Evolutionary conservation across 2,888 invertebrate species (phyloP), one percentile per base, ranked within the genome.

Genomic region (Nemurella pictetii): DNA sequence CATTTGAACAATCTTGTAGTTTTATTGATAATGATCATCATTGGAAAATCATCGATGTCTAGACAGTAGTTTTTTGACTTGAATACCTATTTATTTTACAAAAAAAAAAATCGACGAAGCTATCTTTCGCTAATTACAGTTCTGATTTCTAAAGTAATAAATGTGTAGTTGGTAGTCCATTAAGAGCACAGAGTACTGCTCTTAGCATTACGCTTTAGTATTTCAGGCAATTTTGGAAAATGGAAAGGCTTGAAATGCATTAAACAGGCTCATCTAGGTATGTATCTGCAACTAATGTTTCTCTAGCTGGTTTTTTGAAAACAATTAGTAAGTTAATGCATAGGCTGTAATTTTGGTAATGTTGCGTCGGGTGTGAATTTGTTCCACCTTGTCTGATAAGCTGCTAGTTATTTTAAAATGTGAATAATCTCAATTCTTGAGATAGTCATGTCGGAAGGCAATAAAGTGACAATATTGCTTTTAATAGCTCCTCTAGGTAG

Each of bases 401-500:
- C 55, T 55, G 9, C 55, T 55, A 20, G 55, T 15, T 55, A 55
- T 55, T 12, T 55, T 55, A 55, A n/a, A 32, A 55, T 55, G 55
- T 55, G 55, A 55, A 55, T 55, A 55, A 55, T 55, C 55, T 55
- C 9, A 35, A 7, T 20, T 55, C 55, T 20, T 55, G 55, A 12
- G 55, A 55, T n/a, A 29, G 82, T 82, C 72, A 72, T 82, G 55
- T 27, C 82, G 26, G 27, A 82, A 72, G 82, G 82, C 82, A 82
- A 82, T 82, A 82, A 82, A 27, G 73, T 55, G 82, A 82, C 82
- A 82, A 82, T 82, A 82, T 82, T 82, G 82, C 82, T 55, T 82
- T 78, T 29, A 29, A 30, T 78, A 30, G 78, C 29, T 78, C 28
- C 75, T 55, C 55, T 75, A 75, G 75, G 20, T 30, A 78, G 78